phyloP scores from a whole-genome alignment of 2,797 vertebrate species.

The Squalus acanthias region DNA sequence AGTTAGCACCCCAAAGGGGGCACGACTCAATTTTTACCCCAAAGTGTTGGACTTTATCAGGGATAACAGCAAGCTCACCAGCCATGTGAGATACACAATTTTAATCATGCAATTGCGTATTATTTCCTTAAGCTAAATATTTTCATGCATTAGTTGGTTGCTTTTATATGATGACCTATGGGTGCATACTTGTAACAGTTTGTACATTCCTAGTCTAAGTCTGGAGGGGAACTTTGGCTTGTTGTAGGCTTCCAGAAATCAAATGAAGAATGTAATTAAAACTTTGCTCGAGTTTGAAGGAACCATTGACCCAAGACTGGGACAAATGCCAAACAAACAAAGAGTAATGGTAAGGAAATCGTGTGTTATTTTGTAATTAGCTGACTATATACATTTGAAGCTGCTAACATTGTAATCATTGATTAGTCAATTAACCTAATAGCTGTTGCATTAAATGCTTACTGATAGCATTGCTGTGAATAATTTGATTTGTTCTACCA shows the following conservation, averaged over 20 bases:
- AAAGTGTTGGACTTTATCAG: background rate
- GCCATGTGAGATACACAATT: background rate
- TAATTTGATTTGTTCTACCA: background rate
- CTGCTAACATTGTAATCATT: background rate
- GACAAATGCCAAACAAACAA: conserved; percentile 10
- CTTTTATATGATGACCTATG: background rate
- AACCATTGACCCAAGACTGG: background rate
- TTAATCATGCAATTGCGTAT: background rate
- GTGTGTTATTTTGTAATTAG: background rate
- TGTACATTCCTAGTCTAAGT: too few species aligned
- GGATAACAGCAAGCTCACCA: background rate
- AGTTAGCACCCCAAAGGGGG: too few species aligned
- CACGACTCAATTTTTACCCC: too few species aligned
- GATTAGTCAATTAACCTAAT: background rate
- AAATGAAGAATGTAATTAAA: background rate
- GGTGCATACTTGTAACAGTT: background rate
- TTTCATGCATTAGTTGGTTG: background rate
- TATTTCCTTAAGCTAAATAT: conserved; percentile 7
- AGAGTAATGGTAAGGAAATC: background rate
- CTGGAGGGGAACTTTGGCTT: background rate
- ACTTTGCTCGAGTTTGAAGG: background rate
- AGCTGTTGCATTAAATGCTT: background rate
- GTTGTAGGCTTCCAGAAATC: background rate
- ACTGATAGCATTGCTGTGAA: background rate
- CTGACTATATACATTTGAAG: background rate